Conservation (phyloP, 2,797 vertebrate species). For the Manis javanica region DNA sequence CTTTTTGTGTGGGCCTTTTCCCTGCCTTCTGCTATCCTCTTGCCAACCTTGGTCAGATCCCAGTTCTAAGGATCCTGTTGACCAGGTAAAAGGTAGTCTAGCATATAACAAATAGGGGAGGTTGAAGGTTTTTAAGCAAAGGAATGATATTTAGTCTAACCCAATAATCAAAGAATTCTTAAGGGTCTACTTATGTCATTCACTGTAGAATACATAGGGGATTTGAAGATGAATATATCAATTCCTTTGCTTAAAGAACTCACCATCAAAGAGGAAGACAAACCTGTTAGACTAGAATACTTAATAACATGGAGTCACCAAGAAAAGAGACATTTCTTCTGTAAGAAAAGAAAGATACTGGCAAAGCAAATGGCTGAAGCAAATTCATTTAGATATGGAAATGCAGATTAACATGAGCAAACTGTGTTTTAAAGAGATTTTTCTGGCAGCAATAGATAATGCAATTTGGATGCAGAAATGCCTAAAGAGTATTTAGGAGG, state of each 20-base stretch:
- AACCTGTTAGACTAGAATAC: neutral
- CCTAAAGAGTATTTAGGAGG: neutral
- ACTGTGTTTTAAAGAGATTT: neutral
- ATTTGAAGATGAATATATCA: neutral
- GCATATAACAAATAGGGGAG: neutral
- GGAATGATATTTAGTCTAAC: neutral
- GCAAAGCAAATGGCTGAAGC: neutral
- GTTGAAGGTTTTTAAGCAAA: slow-evolving; percentile 31
- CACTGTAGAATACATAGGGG: fast-evolving
- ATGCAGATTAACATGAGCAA: slow-evolving; percentile 22
- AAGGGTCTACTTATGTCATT: neutral
- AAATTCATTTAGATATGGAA: slow-evolving; percentile 34
- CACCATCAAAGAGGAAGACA: neutral
- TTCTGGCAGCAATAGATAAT: neutral
- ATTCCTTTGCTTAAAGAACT: neutral
- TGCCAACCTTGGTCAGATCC: neutral
- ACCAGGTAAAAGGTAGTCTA: neutral
- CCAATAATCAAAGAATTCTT: neutral
- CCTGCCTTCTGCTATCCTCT: neutral
- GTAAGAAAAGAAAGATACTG: slow-evolving; percentile 17
- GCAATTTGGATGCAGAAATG: neutral
- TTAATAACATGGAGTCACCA: neutral
- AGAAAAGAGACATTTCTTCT: neutral
- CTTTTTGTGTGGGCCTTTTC: neutral
- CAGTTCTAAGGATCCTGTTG: neutral